A percentile compares a stretch with the other conserved stretches of the same genome.
These are phyloP conservation scores for Leptopterna dolabrata DNA, from an alignment of 2,888 invertebrate species.

Conservation along the genomic window DNA sequence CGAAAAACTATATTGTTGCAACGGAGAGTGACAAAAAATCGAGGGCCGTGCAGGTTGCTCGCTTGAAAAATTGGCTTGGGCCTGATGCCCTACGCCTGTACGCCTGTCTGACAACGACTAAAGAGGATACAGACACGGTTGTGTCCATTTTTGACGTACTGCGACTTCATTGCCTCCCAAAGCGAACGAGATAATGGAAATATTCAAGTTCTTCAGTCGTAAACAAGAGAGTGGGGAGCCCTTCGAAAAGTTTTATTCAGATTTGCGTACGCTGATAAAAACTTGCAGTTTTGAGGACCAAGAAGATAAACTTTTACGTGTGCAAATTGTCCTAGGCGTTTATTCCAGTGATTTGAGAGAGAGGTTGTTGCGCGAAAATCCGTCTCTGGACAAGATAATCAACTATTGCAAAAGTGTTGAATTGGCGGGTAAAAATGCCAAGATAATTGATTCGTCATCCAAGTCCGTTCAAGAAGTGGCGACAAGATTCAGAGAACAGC, in stretches of 20 bases:
- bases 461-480: too few species aligned
- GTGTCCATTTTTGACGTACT: slow-evolving; percentile 40
- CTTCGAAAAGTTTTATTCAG: slow-evolving; percentile 31
- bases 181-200: slow-evolving; percentile 50
- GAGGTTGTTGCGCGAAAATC: background rate
- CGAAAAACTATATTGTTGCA: background rate
- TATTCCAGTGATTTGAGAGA: background rate
- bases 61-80: background rate
- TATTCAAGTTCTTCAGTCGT: slow-evolving; percentile 55
- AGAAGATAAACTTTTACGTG: background rate
- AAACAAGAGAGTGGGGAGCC: slow-evolving; percentile 42
- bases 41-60: background rate
- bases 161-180: background rate
- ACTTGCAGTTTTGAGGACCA: background rate
- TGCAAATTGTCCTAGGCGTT: background rate
- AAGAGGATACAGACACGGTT: background rate
- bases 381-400: background rate
- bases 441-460: too few species aligned
- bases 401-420: background rate
- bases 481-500: too few species aligned
- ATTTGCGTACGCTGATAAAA: background rate
- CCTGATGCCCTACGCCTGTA: background rate
- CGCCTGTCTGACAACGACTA: background rate
- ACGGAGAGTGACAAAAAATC: background rate
- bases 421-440: too few species aligned